Evolutionary conservation across 1,140 invertebrate species (phyloP).

Genomic region (Drosophila arawakana): DNA sequence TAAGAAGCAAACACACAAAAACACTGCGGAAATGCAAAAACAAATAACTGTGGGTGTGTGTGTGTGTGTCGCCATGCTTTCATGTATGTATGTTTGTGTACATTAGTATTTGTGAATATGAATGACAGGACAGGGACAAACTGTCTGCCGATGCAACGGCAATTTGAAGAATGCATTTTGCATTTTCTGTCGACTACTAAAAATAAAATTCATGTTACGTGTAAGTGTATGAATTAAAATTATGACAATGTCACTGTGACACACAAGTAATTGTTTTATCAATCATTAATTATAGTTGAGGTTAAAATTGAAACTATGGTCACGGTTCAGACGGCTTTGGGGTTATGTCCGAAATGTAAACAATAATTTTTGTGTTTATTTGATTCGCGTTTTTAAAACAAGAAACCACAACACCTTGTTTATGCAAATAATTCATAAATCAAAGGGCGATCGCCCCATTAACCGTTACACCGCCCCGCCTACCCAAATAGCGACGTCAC

Average conservation of each 20-base stretch:
- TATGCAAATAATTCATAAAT: slow-evolving; percentile 53
- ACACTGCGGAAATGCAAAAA: slow-evolving; percentile 56
- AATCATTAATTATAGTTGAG: not conserved
- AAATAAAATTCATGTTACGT: slow-evolving; percentile 18
- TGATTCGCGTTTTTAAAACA: slow-evolving; percentile 14
- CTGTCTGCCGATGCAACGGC: slow-evolving; percentile 55
- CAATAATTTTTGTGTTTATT: slow-evolving; percentile 49
- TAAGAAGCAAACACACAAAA: slow-evolving; percentile 24
- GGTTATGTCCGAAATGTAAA: slow-evolving; percentile 46
- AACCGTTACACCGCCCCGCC: not conserved
- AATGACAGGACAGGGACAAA: slow-evolving; percentile 68
- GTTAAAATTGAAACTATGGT: not conserved
- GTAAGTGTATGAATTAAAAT: slow-evolving; percentile 2
- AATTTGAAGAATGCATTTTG: slow-evolving; percentile 35
- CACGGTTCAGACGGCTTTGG: not conserved
- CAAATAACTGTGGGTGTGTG: slow-evolving; percentile 7
- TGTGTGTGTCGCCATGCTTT: not conserved
- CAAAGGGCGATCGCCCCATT: slow-evolving; percentile 35
- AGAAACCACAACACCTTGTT: not conserved
- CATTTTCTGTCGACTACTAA: not conserved
- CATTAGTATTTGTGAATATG: not conserved
- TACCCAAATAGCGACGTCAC: slow-evolving; percentile 47
- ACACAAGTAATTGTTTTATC: slow-evolving; percentile 5
- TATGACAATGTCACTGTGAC: slow-evolving; percentile 14
- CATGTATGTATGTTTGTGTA: not conserved